Conservation (phyloP, 2,113 vertebrate species). For the Silurus asotus region DNA sequence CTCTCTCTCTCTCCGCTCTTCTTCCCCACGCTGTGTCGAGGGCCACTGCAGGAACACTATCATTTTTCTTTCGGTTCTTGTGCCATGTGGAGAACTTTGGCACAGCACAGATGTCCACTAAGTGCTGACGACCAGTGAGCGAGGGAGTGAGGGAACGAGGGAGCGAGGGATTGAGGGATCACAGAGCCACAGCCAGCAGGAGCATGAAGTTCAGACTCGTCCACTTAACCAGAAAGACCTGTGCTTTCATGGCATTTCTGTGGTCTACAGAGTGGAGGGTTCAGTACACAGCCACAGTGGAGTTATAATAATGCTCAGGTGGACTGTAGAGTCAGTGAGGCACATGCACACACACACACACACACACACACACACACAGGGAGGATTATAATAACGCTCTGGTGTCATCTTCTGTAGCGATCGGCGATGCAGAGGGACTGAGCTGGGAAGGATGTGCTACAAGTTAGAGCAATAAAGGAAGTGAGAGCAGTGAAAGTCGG, state of each 20-base stretch:
- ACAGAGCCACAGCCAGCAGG: not conserved
- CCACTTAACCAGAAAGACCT: not conserved
- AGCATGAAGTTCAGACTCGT: not conserved
- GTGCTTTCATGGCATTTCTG: conserved; percentile 2
- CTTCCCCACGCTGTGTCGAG: conserved; percentile 37
- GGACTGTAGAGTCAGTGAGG: not conserved
- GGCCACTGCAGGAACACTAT: conserved; percentile 64
- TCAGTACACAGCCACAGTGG: not conserved
- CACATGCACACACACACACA: not conserved
- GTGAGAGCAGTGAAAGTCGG: too few relatives aligned
- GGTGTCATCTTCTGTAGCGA: too few relatives aligned
- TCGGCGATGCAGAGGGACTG: too few relatives aligned
- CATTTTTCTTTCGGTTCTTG: conserved; percentile 70
- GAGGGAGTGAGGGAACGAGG: not conserved
- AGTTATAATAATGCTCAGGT: not conserved
- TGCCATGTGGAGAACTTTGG: conserved; percentile 71
- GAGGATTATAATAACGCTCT: too few relatives aligned
- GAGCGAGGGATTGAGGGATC: not conserved
- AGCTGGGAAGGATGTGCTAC: too few relatives aligned
- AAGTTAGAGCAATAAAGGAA: too few relatives aligned
- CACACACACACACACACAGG: not conserved
- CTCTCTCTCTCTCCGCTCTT: conserved; percentile 43
- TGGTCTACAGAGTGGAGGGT: not conserved
- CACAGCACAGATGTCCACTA: conserved; percentile 75
- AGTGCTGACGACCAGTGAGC: conserved; percentile 1